phyloP scores from a whole-genome alignment of 2,797 vertebrate genomes.

The Phalloptychus januarius region DNA sequence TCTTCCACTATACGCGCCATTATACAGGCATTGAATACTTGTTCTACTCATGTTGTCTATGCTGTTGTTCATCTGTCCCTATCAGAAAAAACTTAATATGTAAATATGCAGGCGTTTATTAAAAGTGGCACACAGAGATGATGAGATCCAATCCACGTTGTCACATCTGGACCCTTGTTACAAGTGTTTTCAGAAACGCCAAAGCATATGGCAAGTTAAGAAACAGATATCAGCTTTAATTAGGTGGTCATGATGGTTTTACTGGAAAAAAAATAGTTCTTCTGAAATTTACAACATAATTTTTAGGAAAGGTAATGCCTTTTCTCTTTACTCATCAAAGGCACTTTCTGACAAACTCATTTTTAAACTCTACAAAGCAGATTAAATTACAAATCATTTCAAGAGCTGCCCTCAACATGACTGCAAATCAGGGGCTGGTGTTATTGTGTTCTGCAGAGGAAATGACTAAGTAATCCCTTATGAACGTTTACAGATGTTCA shows the following conservation, averaged over 20 bases:
- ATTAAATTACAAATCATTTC: not conserved
- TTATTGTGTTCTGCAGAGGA: conserved; percentile 9
- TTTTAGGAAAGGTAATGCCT: not conserved
- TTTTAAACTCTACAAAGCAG: not conserved
- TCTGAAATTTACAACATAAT: not conserved
- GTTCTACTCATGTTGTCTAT: too few relatives aligned
- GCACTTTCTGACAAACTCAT: not conserved
- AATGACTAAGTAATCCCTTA: conserved; percentile 31
- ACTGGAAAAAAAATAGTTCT: too few relatives aligned
- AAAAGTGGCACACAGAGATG: too few relatives aligned
- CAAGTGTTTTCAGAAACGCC: not conserved
- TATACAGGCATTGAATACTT: too few relatives aligned
- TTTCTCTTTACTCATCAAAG: not conserved
- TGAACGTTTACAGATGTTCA: not conserved
- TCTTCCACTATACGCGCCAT: too few relatives aligned
- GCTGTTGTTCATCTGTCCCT: too few relatives aligned
- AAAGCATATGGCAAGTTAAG: not conserved
- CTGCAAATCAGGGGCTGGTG: conserved; percentile 7
- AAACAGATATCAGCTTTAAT: not conserved
- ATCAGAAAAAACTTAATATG: too few relatives aligned
- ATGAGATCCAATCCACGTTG: not conserved
- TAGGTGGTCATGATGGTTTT: not conserved
- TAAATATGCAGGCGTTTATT: too few relatives aligned
- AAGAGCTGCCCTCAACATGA: not conserved
- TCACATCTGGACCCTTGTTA: not conserved